phyloP scores from a whole-genome alignment of 2,888 invertebrate species.

The Maniola hyperantus region DNA sequence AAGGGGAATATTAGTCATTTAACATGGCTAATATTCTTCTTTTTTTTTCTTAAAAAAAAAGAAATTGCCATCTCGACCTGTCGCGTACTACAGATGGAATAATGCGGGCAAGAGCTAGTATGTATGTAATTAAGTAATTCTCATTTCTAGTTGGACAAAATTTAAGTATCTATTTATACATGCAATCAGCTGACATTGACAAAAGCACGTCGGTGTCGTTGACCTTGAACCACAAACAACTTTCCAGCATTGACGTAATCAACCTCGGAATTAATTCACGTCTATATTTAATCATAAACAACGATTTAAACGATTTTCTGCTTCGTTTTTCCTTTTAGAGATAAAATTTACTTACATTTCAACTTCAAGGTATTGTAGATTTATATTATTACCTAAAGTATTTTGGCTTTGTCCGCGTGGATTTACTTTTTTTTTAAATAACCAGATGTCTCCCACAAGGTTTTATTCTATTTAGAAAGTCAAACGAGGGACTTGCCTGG shows the following conservation, averaged over 20 bases:
- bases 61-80: too few relatives aligned
- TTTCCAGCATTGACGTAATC: constrained; percentile 53
- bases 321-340: constrained; percentile 15
- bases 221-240: constrained; percentile 61
- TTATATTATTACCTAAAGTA: neutral
- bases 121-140: too few relatives aligned
- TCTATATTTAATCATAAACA: constrained; percentile 31
- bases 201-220: constrained; percentile 39
- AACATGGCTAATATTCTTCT: too few relatives aligned
- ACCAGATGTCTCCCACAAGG: too few relatives aligned
- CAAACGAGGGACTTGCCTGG: too few relatives aligned
- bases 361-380: constrained; percentile 3
- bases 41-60: too few relatives aligned
- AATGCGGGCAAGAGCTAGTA: too few relatives aligned
- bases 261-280: constrained; percentile 36
- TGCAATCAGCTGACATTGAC: constrained; percentile 34
- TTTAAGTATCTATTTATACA: constrained; percentile 5
- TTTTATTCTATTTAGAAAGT: too few relatives aligned
- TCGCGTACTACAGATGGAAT: too few relatives aligned
- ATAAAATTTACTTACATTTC: constrained; percentile 8
- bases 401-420: neutral
- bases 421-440: too few relatives aligned
- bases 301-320: constrained; percentile 25
- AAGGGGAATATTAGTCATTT: too few relatives aligned
- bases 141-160: neutral